phyloP scores from a whole-genome alignment of 2,888 invertebrate species.

The Pediacus dermestoides region DNA sequence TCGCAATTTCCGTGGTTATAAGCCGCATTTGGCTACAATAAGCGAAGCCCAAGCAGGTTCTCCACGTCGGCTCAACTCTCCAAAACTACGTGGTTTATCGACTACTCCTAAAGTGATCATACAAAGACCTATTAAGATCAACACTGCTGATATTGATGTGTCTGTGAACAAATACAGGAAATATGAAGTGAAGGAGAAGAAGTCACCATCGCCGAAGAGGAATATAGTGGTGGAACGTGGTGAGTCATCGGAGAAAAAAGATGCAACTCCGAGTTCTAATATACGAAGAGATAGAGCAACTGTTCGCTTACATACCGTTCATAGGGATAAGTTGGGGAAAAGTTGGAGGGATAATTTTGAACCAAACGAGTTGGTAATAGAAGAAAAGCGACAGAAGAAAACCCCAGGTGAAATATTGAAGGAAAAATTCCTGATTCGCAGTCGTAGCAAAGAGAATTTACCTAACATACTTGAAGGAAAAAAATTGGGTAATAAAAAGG shows the following conservation, averaged over 20 bases:
- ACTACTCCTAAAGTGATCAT: conserved; percentile 50
- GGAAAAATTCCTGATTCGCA: conserved; percentile 70
- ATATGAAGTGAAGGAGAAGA: conserved; percentile 35
- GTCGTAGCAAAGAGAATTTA: conserved; percentile 55
- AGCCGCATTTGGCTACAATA: conserved; percentile 72
- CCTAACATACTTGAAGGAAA: conserved; percentile 36
- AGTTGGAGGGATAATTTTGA: conserved; percentile 62
- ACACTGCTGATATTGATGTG: conserved; percentile 84
- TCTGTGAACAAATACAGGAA: conserved; percentile 62
- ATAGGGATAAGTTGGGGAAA: conserved; percentile 39
- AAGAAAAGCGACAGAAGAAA: conserved; percentile 48
- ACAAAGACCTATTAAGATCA: conserved; percentile 69
- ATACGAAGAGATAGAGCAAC: conserved; percentile 72
- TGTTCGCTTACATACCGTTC: conserved; percentile 68
- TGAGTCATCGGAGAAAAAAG: conserved; percentile 49
- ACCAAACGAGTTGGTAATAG: conserved; percentile 54
- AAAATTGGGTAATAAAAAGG: conserved; percentile 16
- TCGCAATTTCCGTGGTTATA: conserved; percentile 55
- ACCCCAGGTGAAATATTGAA: conserved; percentile 65
- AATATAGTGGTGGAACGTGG: conserved; percentile 13
- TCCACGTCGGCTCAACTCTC: conserved; percentile 53
- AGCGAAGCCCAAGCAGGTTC: conserved; percentile 57
- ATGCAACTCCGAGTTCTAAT: conserved; percentile 42
- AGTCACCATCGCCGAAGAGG: conserved; percentile 18
- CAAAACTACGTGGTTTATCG: conserved; percentile 51